Percentiles rank a stretch among this genome's conserved stretches.
Evolutionary conservation across 1,140 invertebrate genomes (phyloP).

Genomic region (Rhizoglyphus robini): DNA sequence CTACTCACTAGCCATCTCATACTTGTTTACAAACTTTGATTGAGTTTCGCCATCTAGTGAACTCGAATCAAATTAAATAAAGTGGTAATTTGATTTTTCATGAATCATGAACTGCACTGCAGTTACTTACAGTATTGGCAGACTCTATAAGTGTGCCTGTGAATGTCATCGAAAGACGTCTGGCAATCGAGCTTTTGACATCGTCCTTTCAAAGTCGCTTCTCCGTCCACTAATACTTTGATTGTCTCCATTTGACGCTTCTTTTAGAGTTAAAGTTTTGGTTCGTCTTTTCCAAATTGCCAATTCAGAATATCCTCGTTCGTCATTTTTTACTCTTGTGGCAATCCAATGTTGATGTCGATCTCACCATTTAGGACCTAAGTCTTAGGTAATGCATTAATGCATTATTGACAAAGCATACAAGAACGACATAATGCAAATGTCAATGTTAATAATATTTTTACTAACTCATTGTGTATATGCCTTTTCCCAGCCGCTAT

Average conservation of each 20-base stretch:
- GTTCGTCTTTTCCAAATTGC: conserved; percentile 46
- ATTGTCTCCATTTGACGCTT: no score
- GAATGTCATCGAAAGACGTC: neutral
- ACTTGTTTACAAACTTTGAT: no score
- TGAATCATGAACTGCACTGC: no score
- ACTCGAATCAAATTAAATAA: no score
- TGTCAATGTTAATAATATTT: neutral
- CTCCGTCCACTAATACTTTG: no score
- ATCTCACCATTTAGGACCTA: conserved; percentile 60
- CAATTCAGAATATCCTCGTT: conserved; percentile 62
- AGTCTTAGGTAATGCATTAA: conserved; percentile 52
- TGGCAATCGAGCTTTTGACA: no score
- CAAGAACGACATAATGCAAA: neutral
- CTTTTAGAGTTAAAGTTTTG: no score
- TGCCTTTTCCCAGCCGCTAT: conserved; percentile 88
- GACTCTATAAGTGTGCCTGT: neutral
- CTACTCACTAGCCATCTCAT: no score
- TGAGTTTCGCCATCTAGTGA: no score
- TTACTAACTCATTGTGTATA: neutral
- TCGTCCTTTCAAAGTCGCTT: no score
- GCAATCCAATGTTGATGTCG: conserved; percentile 95
- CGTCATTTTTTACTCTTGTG: conserved; percentile 96
- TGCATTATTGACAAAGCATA: neutral
- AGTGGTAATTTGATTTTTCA: no score
- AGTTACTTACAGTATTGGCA: neutral